Conservation (phyloP, 2,113 vertebrate genomes). For the Dascyllus trimaculatus region DNA sequence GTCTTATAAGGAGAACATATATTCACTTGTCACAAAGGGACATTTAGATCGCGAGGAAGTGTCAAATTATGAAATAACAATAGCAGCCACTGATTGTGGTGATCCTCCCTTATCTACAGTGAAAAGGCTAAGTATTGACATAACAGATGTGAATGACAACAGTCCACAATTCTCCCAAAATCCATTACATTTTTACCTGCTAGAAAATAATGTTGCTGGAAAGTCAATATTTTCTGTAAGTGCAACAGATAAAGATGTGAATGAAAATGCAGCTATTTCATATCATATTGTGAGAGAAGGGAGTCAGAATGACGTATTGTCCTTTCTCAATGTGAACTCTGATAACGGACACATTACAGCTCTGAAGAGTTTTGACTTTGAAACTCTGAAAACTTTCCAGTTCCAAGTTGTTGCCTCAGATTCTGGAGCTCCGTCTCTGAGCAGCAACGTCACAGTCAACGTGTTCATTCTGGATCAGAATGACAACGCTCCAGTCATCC, state of each 20-base stretch:
- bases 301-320: constrained; percentile 14
- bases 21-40: constrained; percentile 74
- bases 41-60: constrained; percentile 73
- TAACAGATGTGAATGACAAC: constrained; percentile 82
- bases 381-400: constrained; percentile 54
- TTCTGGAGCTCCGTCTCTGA: not conserved
- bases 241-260: constrained; percentile 66
- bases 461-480: too few species aligned
- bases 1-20: constrained; percentile 77
- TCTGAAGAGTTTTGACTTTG: constrained; percentile 76
- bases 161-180: constrained; percentile 64
- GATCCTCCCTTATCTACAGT: constrained; percentile 58
- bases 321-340: constrained; percentile 68
- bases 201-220: constrained; percentile 76
- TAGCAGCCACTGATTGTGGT: constrained; percentile 75
- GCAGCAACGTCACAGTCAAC: too few species aligned
- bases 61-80: constrained; percentile 79
- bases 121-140: constrained; percentile 66
- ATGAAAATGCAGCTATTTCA: constrained; percentile 68
- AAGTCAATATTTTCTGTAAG: constrained; percentile 69
- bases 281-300: constrained; percentile 56
- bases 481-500: too few species aligned
- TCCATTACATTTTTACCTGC: constrained; percentile 58
- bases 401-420: constrained; percentile 34
- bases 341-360: constrained; percentile 64